Evolutionary conservation across 1,140 invertebrate species (phyloP).

Genomic region (Drosophila aff.): DNA sequence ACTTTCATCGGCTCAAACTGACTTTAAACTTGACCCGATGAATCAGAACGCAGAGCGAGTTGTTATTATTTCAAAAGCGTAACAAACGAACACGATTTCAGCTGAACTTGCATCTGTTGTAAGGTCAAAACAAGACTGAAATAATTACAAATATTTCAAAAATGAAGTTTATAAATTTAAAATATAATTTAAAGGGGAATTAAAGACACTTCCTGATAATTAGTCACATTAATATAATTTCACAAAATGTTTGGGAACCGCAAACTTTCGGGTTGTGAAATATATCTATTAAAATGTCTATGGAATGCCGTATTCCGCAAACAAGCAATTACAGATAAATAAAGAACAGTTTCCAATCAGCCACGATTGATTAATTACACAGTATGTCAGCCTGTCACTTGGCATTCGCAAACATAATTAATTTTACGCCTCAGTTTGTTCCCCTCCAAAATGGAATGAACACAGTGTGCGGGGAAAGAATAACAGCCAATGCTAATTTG

Average conservation of each 20-base stretch:
- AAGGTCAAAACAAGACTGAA: slow-evolving; percentile 23
- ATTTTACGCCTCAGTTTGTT: slow-evolving; percentile 32
- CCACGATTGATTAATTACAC: slow-evolving; percentile 44
- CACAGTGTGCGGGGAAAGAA: slow-evolving; percentile 3
- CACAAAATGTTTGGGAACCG: background rate
- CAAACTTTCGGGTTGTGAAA: background rate
- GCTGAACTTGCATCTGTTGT: slow-evolving; percentile 39
- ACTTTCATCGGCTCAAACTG: slow-evolving; percentile 26
- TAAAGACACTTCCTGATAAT: background rate
- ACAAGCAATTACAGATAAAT: slow-evolving; percentile 46
- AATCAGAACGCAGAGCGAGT: slow-evolving; percentile 12
- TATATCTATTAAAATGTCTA: background rate
- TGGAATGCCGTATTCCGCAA: slow-evolving; percentile 18
- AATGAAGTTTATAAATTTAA: slow-evolving; percentile 15
- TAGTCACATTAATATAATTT: background rate
- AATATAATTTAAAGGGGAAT: slow-evolving; percentile 7
- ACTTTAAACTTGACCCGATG: slow-evolving; percentile 42
- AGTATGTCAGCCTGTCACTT: slow-evolving; percentile 34
- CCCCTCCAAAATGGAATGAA: slow-evolving; percentile 2
- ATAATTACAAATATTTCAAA: slow-evolving; percentile 30
- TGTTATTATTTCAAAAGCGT: slow-evolving; percentile 20
- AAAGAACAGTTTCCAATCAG: slow-evolving; percentile 48
- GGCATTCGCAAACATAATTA: slow-evolving; percentile 37
- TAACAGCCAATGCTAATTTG: slow-evolving; percentile 57
- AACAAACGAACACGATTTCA: slow-evolving; percentile 30